These are phyloP conservation scores for Microplitis demolitor DNA, from an alignment of 1,140 invertebrate species.

Conservation along the genomic window DNA sequence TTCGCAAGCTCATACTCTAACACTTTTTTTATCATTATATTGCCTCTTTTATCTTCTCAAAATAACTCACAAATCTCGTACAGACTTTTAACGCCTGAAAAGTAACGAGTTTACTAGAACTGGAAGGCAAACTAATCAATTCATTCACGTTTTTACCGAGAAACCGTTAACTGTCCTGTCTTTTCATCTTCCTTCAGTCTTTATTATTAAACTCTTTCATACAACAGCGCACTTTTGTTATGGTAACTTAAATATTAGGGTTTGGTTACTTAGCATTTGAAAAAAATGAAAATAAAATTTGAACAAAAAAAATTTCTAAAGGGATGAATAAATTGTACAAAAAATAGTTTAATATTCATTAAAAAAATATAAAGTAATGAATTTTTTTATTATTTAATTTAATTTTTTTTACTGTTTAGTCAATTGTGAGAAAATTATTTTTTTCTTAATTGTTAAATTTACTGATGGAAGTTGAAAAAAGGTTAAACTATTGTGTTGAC, in stretches of 20 bases:
- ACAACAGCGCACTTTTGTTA: no score
- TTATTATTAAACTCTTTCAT: not conserved
- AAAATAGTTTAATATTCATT: no score
- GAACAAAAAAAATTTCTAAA: no score
- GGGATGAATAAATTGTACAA: no score
- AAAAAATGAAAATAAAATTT: no score
- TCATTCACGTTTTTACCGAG: constrained; percentile 15
- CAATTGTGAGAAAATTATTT: not conserved
- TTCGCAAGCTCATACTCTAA: not conserved
- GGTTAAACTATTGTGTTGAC: no score
- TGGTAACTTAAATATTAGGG: no score
- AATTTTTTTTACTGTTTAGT: no score
- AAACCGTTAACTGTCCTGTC: constrained; percentile 6
- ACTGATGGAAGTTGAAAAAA: not conserved
- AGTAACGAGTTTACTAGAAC: constrained; percentile 24
- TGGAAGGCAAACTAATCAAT: not conserved
- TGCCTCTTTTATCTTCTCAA: constrained; percentile 42
- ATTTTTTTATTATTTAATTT: no score
- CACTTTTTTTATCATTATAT: not conserved
- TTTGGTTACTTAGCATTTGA: no score
- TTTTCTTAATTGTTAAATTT: not conserved
- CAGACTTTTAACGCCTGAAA: constrained; percentile 25
- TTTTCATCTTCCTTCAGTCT: not conserved
- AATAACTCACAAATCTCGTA: constrained; percentile 40
- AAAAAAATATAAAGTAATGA: no score